phyloP scores from a whole-genome alignment of 2,888 invertebrate species.

The Adelognathus sp. region DNA sequence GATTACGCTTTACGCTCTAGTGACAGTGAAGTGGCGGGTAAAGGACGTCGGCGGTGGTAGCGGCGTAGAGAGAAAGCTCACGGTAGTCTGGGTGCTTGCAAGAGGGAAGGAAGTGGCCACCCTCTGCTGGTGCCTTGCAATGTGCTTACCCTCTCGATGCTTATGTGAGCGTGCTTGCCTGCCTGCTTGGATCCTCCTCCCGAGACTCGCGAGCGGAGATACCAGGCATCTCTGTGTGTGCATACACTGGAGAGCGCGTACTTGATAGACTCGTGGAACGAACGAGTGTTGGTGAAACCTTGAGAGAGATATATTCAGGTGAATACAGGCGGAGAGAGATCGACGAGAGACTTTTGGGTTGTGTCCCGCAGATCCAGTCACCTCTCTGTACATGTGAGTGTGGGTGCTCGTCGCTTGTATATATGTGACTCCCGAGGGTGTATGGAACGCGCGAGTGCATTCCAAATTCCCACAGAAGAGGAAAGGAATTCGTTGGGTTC shows the following conservation, averaged over 20 bases:
- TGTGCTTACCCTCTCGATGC: constrained; percentile 17
- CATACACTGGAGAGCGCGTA: constrained; percentile 6
- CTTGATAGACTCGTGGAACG: constrained; percentile 19
- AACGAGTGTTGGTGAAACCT: constrained; percentile 22
- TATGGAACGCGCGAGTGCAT: constrained; percentile 37
- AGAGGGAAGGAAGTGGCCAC: constrained; percentile 50
- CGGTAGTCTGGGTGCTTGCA: constrained; percentile 55
- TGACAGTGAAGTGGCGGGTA: constrained; percentile 68
- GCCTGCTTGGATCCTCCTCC: constrained; percentile 11
- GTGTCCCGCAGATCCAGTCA: constrained; percentile 11
- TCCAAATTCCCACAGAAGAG: constrained; percentile 36
- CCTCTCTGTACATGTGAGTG: neutral
- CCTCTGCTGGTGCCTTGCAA: constrained; percentile 22
- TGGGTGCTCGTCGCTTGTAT: neutral
- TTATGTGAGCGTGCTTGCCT: neutral
- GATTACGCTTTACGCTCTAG: constrained; percentile 67
- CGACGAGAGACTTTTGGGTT: neutral
- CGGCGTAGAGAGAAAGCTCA: constrained; percentile 46
- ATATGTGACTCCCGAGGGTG: neutral
- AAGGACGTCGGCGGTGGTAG: constrained; percentile 60
- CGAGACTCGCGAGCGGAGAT: constrained; percentile 36
- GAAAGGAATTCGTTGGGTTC: constrained; percentile 35
- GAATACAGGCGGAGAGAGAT: neutral
- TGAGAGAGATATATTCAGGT: constrained; percentile 25
- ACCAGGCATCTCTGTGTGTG: constrained; percentile 18